These are phyloP conservation scores for Temnothorax curvispinosus DNA, from an alignment of 1,140 invertebrate species.

Conservation along the genomic window DNA sequence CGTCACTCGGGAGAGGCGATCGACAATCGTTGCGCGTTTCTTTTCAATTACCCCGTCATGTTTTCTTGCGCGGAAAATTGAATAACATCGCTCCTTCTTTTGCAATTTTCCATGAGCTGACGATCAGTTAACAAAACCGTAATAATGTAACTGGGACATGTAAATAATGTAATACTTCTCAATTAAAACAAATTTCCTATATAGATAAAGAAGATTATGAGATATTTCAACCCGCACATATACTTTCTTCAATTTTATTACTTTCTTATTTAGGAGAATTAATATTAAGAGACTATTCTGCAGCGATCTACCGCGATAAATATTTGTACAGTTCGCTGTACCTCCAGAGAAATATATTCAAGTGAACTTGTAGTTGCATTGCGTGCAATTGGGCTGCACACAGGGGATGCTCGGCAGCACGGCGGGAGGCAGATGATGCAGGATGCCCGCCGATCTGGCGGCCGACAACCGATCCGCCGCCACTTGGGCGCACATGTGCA, in stretches of 20 bases:
- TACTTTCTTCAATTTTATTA: neutral
- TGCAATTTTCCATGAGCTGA: neutral
- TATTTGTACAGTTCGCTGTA: neutral
- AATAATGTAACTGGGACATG: slow-evolving; percentile 7
- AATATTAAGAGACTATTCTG: neutral
- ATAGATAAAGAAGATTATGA: neutral
- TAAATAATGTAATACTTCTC: neutral
- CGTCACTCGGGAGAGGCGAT: neutral
- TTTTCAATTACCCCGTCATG: slow-evolving; percentile 26
- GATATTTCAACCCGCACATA: neutral
- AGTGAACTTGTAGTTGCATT: slow-evolving; percentile 80
- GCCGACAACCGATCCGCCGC: slow-evolving; percentile 47
- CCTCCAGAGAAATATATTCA: slow-evolving; percentile 45
- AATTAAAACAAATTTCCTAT: neutral
- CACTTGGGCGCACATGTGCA: slow-evolving; percentile 70
- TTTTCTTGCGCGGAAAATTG: slow-evolving; percentile 16
- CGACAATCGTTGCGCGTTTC: slow-evolving; percentile 5
- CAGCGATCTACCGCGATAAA: neutral
- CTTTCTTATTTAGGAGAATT: neutral
- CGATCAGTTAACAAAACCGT: neutral
- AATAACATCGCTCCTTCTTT: neutral
- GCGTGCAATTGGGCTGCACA: slow-evolving; percentile 81
- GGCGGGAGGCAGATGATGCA: slow-evolving; percentile 79
- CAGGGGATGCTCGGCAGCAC: slow-evolving; percentile 81
- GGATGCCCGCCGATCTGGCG: slow-evolving; percentile 60